Base-by-base conservation (phyloP, 1,140 invertebrate genomes). In the Drusus annulatus region DNA sequence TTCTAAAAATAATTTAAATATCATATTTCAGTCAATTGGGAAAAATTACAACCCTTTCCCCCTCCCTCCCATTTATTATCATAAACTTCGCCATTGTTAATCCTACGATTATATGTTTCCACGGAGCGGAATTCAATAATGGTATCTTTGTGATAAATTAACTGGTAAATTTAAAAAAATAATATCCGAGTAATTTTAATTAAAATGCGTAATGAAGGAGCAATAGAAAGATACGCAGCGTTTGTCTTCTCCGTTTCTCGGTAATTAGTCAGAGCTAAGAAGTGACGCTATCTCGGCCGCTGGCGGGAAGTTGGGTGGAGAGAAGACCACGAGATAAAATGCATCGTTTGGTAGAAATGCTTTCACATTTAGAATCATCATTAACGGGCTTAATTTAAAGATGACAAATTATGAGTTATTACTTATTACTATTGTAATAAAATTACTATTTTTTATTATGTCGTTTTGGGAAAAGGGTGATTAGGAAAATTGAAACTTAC, bases 241-340 rank as follows among this genome's bases (percentile, higher is more conserved):
- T 60, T 60, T 60, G 19, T 60, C 56, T 56, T 10, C 5, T 56
- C 54, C 19, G 5, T 8, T 17, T 17, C n/a, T 23, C 21, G 25
- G 62, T 65, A 25, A 65, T 65, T 25, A 65, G 36, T 65, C 62
- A 65, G 15, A 13, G 62, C 15, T n/a, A 31, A 65, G 62, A 25
- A 25, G 62, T 28, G 62, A 31, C 62, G 2, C 28, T 31, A 65
- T 65, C 62, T 65, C 13, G 4, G 16, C 16, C 21, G 17, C 21
- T 31, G 62, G 31, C 62, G 3, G 62, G 15, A 28, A n/a, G 60
- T 16, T 7, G 62, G n/a, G 13, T 21, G 16, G 23, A 65, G 28
- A 3, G 23, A 65, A 16, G 36, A 65, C 8, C 2, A 21, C 56
- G 62, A 65, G 62, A 31, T 65, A 25, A 31, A 31, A 28, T 65